phyloP scores from a whole-genome alignment of 2,113 vertebrate species.

The Acanthisitta chloris region DNA sequence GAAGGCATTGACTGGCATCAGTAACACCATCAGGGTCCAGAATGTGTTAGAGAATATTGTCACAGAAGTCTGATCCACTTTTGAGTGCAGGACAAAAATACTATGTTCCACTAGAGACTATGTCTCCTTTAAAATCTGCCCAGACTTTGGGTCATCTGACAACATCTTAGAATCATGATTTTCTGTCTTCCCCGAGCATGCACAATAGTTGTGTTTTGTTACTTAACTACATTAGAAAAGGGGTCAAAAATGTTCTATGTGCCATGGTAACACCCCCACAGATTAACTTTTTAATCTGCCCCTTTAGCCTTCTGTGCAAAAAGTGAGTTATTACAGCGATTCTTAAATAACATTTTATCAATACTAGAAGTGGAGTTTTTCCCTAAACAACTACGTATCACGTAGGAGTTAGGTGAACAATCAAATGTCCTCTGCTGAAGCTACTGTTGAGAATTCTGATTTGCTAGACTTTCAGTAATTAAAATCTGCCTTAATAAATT shows the following conservation, averaged over 20 bases:
- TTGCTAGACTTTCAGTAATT: slow-evolving; percentile 39
- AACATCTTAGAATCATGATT: neutral
- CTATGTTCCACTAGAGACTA: neutral
- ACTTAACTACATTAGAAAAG: neutral
- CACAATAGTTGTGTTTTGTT: neutral
- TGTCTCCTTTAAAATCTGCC: neutral
- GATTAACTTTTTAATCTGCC: neutral
- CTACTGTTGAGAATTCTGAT: slow-evolving; percentile 9
- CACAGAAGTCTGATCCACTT: slow-evolving; percentile 4
- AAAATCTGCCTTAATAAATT: slow-evolving; percentile 52
- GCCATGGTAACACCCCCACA: neutral
- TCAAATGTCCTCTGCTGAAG: neutral
- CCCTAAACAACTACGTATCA: neutral
- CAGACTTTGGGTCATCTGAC: neutral
- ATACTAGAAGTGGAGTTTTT: neutral
- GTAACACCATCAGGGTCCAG: neutral
- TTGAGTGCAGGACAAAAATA: neutral
- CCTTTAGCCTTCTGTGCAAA: neutral
- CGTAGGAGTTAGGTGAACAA: neutral
- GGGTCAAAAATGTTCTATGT: neutral
- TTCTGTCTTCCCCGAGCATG: neutral
- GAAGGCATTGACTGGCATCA: neutral
- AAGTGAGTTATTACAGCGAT: neutral
- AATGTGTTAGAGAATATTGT: neutral
- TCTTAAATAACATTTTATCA: neutral